A percentile compares a stretch with the other conserved stretches of the same genome.
phyloP scores from a whole-genome alignment of 2,113 vertebrate genomes.

The Regulus satrapa region DNA sequence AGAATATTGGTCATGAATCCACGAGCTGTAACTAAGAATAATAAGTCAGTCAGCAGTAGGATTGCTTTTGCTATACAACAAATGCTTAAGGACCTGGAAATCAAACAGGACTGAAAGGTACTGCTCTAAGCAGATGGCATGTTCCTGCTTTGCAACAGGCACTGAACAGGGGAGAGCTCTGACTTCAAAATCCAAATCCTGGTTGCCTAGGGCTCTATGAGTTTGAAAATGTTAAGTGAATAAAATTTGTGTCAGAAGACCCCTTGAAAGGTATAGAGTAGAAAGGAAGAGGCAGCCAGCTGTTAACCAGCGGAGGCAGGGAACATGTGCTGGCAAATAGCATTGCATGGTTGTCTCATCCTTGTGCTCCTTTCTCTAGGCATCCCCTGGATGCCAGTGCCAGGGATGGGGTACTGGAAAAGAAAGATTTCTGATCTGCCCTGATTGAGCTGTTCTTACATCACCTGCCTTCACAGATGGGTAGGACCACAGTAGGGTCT shows the following conservation, averaged over 20 bases:
- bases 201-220: background rate
- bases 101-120: background rate
- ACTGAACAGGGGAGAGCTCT: background rate
- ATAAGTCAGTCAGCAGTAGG: background rate
- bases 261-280: background rate
- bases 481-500: fast-evolving
- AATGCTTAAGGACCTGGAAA: background rate
- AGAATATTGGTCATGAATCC: background rate
- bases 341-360: fast-evolving
- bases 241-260: background rate
- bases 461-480: background rate
- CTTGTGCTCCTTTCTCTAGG: background rate
- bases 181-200: background rate
- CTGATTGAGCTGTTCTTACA: background rate
- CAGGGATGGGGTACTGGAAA: background rate
- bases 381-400: background rate
- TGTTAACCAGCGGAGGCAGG: background rate
- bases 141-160: background rate
- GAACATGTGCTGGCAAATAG: background rate
- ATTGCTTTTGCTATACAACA: background rate
- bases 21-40: background rate
- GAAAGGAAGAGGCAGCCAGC: background rate
- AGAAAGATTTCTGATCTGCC: background rate
- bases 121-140: background rate
- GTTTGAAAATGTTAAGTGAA: background rate